Base-by-base conservation (phyloP, 2,797 vertebrate genomes). In the Rhinogobio ventralis region DNA sequence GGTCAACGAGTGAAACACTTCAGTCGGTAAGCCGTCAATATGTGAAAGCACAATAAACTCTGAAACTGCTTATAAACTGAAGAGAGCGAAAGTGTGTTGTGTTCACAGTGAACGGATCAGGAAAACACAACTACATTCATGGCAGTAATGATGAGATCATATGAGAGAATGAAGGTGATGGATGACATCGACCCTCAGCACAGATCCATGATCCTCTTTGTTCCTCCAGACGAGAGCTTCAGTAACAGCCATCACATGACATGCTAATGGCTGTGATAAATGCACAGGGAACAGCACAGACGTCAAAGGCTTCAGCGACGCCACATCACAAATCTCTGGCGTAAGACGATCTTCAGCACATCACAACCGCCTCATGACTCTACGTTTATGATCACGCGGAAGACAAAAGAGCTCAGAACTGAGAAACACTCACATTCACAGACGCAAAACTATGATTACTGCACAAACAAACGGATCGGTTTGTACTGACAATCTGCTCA, bases 181-280 rank as follows among this genome's bases (percentile, higher is more conserved):
- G 36, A 71, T 45, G 36, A 68, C 33, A 39, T 23, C 0, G 9
- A 39, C 19, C 36, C 74, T 39, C 69, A 55, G 64, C 69, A 80
- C 79, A 75, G 76, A 83, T 84, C 80, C 84, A 82, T 36, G 64
- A 85, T 76, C 77, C n/a, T 73, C 82, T 53, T 60, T 74, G 64
- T 86, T 87, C 46, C 69, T 88, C 67, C 80, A 67, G 84, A 84
- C 77, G 69, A 64, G 67, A 85, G 86, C 79, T 79, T 79, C 79
- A 88, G 85, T 79, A 88, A 81, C 81, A 80, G 75, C 66, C 76
- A n/a, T 78, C 82, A 75, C 46, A 45, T 30, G 62, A 73, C 36
- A 30, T 11, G 67, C 69, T 83, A 85, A 85, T 55, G 6, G 20
- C 46, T 67, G 86, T 51, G 85, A 80, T 83, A 69, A 86, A 88